These are phyloP conservation scores for Chlorodrepanis virens DNA, from an alignment of 2,113 vertebrate genomes.

Conservation along the genomic window DNA sequence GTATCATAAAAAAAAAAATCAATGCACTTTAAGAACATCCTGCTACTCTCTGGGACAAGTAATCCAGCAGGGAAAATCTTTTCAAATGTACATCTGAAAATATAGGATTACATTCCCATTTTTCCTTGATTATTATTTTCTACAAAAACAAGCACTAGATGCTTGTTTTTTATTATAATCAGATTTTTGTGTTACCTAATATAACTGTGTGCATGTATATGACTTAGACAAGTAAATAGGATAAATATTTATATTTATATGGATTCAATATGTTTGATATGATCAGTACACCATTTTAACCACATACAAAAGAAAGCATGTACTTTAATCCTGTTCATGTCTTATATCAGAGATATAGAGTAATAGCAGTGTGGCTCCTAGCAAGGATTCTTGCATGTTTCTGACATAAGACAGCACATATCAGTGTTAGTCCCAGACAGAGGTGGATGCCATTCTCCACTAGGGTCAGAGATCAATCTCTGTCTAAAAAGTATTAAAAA, in stretches of 20 bases:
- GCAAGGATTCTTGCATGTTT: background rate
- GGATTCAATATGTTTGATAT: background rate
- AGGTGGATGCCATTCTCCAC: background rate
- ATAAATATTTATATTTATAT: background rate
- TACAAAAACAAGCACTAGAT: background rate
- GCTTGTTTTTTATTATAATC: background rate
- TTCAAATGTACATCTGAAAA: background rate
- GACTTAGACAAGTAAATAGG: background rate
- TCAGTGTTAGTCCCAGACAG: background rate
- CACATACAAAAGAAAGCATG: background rate
- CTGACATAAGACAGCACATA: background rate
- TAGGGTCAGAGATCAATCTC: background rate
- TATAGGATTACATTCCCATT: background rate
- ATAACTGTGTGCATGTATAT: background rate
- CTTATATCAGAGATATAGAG: background rate
- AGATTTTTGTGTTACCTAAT: background rate
- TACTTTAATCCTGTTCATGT: background rate
- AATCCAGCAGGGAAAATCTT: background rate
- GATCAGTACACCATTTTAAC: background rate
- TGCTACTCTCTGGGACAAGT: background rate
- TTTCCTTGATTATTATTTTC: background rate
- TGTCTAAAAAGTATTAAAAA: background rate
- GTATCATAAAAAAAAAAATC: background rate
- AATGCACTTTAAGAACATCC: background rate
- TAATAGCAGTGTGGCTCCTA: background rate